Evolutionary conservation across 2,888 invertebrate species (phyloP).

Genomic region (Tupiocoris notatus): DNA sequence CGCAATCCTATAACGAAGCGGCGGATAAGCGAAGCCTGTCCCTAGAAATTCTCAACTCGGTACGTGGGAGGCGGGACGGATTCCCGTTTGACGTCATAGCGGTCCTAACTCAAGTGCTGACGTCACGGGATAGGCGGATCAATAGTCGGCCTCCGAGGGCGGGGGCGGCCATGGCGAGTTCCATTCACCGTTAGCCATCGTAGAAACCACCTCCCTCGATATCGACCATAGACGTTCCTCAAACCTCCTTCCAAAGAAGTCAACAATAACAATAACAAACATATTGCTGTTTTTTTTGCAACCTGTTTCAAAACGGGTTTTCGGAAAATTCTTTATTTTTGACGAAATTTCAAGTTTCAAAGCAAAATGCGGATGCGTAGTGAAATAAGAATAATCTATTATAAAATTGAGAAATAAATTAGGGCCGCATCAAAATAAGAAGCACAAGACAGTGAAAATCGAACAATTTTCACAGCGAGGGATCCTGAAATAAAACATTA

Average conservation of each 20-base stretch:
- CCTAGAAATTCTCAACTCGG: too few relatives aligned
- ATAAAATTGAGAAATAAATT: too few relatives aligned
- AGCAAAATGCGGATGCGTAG: too few relatives aligned
- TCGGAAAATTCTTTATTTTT: too few relatives aligned
- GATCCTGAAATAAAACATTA: too few relatives aligned
- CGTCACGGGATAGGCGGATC: background rate
- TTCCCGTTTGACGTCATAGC: background rate
- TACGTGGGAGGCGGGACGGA: background rate
- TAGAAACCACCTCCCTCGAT: background rate
- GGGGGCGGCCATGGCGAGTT: background rate
- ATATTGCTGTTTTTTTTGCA: too few relatives aligned
- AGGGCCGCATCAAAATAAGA: too few relatives aligned
- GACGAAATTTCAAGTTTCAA: too few relatives aligned
- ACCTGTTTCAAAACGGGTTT: too few relatives aligned
- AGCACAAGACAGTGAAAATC: too few relatives aligned
- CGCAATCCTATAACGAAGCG: background rate
- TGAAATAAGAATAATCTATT: too few relatives aligned
- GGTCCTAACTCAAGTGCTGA: background rate
- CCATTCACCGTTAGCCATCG: background rate
- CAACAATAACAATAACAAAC: background rate
- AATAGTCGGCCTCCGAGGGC: background rate
- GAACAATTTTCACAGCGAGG: too few relatives aligned
- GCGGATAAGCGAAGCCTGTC: background rate
- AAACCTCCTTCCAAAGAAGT: background rate
- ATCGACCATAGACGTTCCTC: background rate